A percentile compares a stretch with the other conserved stretches of the same genome.
Conservation (phyloP, 2,113 vertebrate species). For the Brachyhypopomus occidentalis region DNA sequence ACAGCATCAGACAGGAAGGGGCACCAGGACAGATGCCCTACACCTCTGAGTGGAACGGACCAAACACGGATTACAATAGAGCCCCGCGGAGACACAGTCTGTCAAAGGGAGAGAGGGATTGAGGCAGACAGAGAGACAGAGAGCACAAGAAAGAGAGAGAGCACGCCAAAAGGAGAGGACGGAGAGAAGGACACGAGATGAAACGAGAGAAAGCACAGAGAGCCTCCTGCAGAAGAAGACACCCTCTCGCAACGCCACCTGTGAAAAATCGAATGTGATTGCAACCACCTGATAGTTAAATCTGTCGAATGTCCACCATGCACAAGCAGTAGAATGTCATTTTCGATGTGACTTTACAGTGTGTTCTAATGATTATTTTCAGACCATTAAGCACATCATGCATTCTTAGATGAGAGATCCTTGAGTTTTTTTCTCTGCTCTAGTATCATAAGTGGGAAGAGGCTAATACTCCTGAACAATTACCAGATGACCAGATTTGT, state of each 20-base stretch:
- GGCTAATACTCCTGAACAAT: too few species aligned
- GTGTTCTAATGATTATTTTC: not conserved
- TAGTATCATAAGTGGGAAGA: not conserved
- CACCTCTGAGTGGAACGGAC: slow-evolving; percentile 21
- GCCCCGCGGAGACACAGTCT: slow-evolving; percentile 45
- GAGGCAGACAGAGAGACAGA: not conserved
- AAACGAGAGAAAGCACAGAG: not conserved
- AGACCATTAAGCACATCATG: not conserved
- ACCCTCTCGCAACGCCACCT: not conserved
- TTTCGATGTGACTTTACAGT: not conserved
- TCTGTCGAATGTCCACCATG: not conserved
- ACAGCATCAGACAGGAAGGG: slow-evolving; percentile 40
- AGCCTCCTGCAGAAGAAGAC: not conserved
- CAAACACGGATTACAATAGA: slow-evolving; percentile 48
- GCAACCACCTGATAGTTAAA: slow-evolving; percentile 23
- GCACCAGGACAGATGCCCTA: slow-evolving; percentile 32
- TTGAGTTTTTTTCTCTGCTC: not conserved
- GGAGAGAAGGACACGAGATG: not conserved
- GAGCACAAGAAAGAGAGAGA: not conserved
- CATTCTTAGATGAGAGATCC: not conserved
- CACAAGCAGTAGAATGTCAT: not conserved
- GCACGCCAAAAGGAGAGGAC: not conserved
- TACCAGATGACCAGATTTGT: too few species aligned
- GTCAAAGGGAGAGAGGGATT: slow-evolving; percentile 34
- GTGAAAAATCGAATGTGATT: slow-evolving; percentile 34